A percentile compares a stretch with the other conserved stretches of the same genome.
These are phyloP conservation scores for Porites evermanni DNA, from an alignment of 92 coral and sea anemone species.

Conservation along the genomic window DNA sequence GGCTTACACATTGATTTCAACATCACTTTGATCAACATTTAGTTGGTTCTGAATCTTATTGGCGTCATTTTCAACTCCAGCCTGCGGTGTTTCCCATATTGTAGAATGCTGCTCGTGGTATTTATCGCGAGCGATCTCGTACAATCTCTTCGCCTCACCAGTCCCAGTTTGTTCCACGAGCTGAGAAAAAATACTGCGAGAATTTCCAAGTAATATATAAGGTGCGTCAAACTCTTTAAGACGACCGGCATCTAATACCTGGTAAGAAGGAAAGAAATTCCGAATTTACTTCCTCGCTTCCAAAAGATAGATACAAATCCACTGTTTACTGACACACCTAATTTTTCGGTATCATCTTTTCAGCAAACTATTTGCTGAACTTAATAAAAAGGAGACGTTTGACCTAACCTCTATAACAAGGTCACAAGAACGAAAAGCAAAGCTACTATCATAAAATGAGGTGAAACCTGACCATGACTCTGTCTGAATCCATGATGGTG, in stretches of 20 bases:
- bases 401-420: neutral
- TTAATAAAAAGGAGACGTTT: neutral
- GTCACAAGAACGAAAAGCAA: neutral
- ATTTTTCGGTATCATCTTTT: no score
- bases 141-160: constrained; percentile 70
- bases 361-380: no score
- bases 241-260: constrained; percentile 88
- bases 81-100: constrained; percentile 42
- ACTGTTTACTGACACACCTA: no score
- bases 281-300: neutral
- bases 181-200: constrained; percentile 68
- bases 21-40: constrained; percentile 7
- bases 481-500: constrained; percentile 88
- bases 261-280: neutral
- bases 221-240: constrained; percentile 84
- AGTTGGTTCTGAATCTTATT: neutral
- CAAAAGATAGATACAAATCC: no score
- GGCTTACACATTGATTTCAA: neutral
- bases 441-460: no score
- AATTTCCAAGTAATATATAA: constrained; percentile 26
- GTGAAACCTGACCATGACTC: constrained; percentile 69
- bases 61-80: neutral
- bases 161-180: constrained; percentile 87
- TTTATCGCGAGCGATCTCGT: constrained; percentile 78
- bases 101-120: constrained; percentile 41